phyloP scores from a whole-genome alignment of 2,888 invertebrate genomes.

The Noctua janthina region DNA sequence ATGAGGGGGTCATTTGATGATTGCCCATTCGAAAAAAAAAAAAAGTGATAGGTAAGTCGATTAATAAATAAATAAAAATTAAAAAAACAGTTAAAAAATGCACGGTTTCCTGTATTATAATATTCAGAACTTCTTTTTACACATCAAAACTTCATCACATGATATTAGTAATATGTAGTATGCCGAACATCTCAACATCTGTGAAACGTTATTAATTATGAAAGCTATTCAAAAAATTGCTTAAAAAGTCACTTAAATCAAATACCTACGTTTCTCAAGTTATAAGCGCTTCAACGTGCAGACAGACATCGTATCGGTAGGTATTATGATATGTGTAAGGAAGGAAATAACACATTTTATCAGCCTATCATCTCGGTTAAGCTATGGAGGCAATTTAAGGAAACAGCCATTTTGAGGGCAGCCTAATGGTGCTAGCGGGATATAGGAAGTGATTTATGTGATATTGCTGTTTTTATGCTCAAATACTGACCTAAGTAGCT shows the following conservation, averaged over 20 bases:
- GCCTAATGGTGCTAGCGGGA: slow-evolving; percentile 25
- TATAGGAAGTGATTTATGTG: slow-evolving; percentile 29
- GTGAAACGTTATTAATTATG: neutral
- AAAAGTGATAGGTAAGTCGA: too few species aligned
- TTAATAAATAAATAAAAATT: too few species aligned
- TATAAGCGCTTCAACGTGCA: neutral
- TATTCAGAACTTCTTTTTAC: neutral
- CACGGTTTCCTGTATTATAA: too few species aligned
- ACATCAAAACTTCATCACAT: neutral
- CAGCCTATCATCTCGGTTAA: slow-evolving; percentile 37
- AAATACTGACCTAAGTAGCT: slow-evolving; percentile 10
- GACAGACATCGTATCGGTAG: neutral
- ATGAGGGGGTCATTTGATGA: too few species aligned
- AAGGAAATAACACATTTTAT: slow-evolving; percentile 28
- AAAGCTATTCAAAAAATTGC: neutral
- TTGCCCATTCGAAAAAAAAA: too few species aligned
- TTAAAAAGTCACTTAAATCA: neutral
- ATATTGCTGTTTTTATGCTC: slow-evolving; percentile 24
- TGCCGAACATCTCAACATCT: neutral
- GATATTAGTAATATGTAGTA: neutral
- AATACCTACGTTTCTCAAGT: neutral
- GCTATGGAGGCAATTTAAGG: slow-evolving; percentile 43
- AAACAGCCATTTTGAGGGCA: slow-evolving; percentile 30
- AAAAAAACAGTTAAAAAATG: too few species aligned
- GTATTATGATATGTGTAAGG: neutral